Conservation (phyloP, 2,113 vertebrate genomes). For the Pygoscelis adeliae region DNA sequence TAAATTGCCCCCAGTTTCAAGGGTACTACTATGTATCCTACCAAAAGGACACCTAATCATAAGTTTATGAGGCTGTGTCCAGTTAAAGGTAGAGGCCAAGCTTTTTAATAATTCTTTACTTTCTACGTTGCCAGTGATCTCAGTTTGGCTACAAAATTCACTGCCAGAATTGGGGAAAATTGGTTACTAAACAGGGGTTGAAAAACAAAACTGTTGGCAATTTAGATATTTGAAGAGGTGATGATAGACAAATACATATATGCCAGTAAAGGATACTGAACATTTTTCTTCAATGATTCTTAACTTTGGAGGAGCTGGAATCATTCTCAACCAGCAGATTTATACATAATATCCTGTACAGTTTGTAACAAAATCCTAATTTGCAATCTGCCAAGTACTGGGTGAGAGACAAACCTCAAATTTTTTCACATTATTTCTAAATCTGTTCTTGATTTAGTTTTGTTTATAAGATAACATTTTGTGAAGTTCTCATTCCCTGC, state of each 20-base stretch:
- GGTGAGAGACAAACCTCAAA: neutral
- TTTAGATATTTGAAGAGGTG: neutral
- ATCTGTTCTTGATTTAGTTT: neutral
- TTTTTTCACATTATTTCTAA: neutral
- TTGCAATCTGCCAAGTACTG: neutral
- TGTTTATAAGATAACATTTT: neutral
- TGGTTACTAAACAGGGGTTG: neutral
- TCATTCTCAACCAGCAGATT: neutral
- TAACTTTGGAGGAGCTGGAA: neutral
- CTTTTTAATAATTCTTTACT: neutral
- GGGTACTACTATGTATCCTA: neutral
- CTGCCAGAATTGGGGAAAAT: neutral
- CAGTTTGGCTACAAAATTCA: neutral
- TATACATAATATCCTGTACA: neutral
- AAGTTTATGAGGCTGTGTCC: neutral
- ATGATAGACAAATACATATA: neutral
- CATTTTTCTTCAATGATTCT: conserved; percentile 13
- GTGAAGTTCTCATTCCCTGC: neutral
- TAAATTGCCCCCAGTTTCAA: neutral
- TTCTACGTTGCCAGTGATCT: neutral
- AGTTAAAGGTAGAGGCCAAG: neutral
- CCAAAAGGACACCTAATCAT: neutral
- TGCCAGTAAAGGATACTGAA: neutral
- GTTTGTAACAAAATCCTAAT: neutral
- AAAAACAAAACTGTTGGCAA: neutral